These are phyloP conservation scores for Drosophila kepulauana DNA, from an alignment of 1,140 invertebrate species.

Conservation along the genomic window DNA sequence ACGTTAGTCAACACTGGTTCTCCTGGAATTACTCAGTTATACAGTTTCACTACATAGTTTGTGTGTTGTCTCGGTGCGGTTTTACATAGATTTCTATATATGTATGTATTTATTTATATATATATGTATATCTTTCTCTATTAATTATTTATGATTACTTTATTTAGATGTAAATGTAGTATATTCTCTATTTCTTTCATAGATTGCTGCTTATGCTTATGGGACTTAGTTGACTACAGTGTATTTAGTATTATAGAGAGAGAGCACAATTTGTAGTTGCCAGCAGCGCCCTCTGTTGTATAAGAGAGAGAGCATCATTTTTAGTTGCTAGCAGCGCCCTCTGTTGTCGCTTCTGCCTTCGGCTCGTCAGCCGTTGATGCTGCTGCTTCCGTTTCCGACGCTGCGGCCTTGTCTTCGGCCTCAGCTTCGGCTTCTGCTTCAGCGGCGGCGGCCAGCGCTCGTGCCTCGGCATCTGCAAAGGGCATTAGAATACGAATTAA, in stretches of 20 bases:
- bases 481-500: slow-evolving; percentile 18
- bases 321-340: slow-evolving; percentile 54
- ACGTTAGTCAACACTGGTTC: slow-evolving; percentile 6
- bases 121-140: neutral
- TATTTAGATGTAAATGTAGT: slow-evolving; percentile 30
- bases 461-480: slow-evolving; percentile 68
- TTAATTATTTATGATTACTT: slow-evolving; percentile 15
- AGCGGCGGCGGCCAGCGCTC: slow-evolving; percentile 68
- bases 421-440: slow-evolving; percentile 62
- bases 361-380: slow-evolving; percentile 29
- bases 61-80: slow-evolving; percentile 6
- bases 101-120: slow-evolving; percentile 20
- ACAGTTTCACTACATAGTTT: slow-evolving; percentile 18
- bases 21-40: slow-evolving; percentile 17
- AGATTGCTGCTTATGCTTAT: slow-evolving; percentile 27
- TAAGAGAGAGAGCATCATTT: slow-evolving; percentile 23
- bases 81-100: slow-evolving; percentile 1
- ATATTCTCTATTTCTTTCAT: slow-evolving; percentile 26
- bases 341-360: slow-evolving; percentile 17
- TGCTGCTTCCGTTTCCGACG: slow-evolving; percentile 45
- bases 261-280: slow-evolving; percentile 47
- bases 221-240: slow-evolving; percentile 24
- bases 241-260: slow-evolving; percentile 27
- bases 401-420: slow-evolving; percentile 40
- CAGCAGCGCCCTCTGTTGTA: slow-evolving; percentile 39